phyloP scores from a whole-genome alignment of 1,140 invertebrate genomes.

The Lepidostoma basale region DNA sequence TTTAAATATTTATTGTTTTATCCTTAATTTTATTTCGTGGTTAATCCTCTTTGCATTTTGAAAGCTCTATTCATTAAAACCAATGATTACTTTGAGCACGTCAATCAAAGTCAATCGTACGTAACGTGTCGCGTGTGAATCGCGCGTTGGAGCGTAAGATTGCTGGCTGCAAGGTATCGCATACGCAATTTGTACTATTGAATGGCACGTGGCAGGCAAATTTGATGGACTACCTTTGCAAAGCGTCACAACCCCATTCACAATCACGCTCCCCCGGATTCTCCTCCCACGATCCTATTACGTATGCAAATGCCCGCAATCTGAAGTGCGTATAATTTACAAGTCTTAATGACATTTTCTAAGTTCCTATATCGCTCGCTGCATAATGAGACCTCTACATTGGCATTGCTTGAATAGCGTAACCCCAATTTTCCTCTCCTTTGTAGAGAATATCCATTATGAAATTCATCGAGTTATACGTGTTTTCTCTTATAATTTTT shows the following conservation, averaged over 20 bases:
- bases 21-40: too few species aligned
- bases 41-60: too few species aligned
- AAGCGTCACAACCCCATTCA: neutral
- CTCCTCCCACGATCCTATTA: neutral
- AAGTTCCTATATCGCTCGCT: slow-evolving; percentile 13
- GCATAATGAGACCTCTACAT: neutral
- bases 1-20: too few species aligned
- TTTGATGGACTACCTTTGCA: neutral
- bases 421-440: neutral
- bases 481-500: neutral
- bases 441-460: neutral
- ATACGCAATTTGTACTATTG: neutral
- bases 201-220: slow-evolving; percentile 2
- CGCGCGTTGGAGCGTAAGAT: too few species aligned
- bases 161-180: too few species aligned
- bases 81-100: too few species aligned
- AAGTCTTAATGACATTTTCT: slow-evolving; percentile 26
- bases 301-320: slow-evolving; percentile 14
- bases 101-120: too few species aligned
- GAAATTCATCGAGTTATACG: neutral
- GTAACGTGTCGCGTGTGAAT: too few species aligned
- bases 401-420: neutral
- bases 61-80: too few species aligned
- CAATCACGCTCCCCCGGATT: neutral
- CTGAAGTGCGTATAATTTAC: slow-evolving; percentile 19